Conservation (phyloP, 2,888 invertebrate species). For the Ochropleura leucogaster region DNA sequence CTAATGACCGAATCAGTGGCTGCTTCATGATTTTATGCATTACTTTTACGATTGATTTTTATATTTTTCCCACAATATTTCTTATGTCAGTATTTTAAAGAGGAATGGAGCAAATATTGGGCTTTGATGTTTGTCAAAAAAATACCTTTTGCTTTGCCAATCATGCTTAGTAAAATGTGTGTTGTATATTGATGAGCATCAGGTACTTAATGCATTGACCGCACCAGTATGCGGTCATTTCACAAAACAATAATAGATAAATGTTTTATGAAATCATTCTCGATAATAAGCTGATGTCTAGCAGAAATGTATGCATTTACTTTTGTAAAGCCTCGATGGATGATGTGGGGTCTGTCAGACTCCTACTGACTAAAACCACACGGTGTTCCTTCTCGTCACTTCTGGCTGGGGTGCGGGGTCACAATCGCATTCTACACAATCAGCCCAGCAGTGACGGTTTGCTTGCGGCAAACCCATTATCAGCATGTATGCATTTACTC, state of each 20-base stretch:
- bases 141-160: constrained; percentile 18
- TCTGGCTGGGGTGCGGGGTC: too few relatives aligned
- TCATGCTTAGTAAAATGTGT: constrained; percentile 18
- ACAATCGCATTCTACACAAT: too few relatives aligned
- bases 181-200: constrained; percentile 22
- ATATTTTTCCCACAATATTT: constrained; percentile 25
- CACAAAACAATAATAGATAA: constrained; percentile 21
- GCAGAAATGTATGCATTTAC: not conserved
- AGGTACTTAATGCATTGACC: constrained; percentile 34
- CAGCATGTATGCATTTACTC: not conserved
- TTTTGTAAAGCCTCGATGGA: too few relatives aligned
- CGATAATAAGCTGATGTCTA: not conserved
- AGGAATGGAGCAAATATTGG: constrained; percentile 13
- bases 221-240: constrained; percentile 24
- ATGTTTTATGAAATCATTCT: not conserved
- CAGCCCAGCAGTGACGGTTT: too few relatives aligned
- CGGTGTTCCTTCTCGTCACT: too few relatives aligned
- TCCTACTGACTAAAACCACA: too few relatives aligned
- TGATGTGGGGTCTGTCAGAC: too few relatives aligned
- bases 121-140: constrained; percentile 1
- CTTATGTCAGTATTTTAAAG: constrained; percentile 7
- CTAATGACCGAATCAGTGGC: constrained; percentile 60
- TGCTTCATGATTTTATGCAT: constrained; percentile 42
- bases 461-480: too few relatives aligned
- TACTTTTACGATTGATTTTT: constrained; percentile 40